Conservation (phyloP, 2,888 invertebrate genomes). For the Villa cingulata region DNA sequence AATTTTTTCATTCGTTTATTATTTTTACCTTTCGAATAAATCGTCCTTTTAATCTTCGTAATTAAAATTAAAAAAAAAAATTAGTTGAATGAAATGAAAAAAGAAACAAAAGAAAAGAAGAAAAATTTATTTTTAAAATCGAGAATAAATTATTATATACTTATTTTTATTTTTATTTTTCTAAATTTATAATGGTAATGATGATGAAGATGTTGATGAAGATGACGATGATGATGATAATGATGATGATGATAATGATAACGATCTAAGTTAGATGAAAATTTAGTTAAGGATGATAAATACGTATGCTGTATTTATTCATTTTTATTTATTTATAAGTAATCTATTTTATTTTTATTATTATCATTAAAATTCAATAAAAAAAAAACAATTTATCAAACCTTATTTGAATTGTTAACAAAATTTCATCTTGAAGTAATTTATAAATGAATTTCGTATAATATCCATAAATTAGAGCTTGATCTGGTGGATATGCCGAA, state of each 20-base stretch:
- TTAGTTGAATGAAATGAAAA: not conserved
- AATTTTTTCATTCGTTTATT: too few species aligned
- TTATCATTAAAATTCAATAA: too few species aligned
- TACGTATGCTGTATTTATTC: not conserved
- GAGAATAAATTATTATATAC: too few species aligned
- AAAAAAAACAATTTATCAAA: slow-evolving; percentile 11
- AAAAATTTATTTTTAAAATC: too few species aligned
- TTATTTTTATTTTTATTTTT: too few species aligned
- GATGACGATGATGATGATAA: not conserved
- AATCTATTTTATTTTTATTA: not conserved
- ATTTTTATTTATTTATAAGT: too few species aligned
- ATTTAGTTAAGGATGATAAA: not conserved
- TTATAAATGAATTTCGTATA: slow-evolving; percentile 36
- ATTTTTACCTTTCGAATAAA: not conserved
- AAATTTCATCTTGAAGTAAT: slow-evolving; percentile 24
- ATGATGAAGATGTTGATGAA: too few species aligned
- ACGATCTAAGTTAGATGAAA: not conserved
- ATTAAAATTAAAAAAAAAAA: not conserved
- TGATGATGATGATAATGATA: not conserved
- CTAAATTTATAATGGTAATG: too few species aligned
- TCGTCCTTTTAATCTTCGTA: not conserved
- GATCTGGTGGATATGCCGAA: slow-evolving; percentile 28
- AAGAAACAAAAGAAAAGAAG: too few species aligned
- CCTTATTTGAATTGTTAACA: slow-evolving; percentile 27
- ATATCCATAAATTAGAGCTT: slow-evolving; percentile 38